Evolutionary conservation across 2,113 vertebrate genomes (phyloP), one percentile per base, ranked within the genome.

Genomic region (Tragulus kanchil): DNA sequence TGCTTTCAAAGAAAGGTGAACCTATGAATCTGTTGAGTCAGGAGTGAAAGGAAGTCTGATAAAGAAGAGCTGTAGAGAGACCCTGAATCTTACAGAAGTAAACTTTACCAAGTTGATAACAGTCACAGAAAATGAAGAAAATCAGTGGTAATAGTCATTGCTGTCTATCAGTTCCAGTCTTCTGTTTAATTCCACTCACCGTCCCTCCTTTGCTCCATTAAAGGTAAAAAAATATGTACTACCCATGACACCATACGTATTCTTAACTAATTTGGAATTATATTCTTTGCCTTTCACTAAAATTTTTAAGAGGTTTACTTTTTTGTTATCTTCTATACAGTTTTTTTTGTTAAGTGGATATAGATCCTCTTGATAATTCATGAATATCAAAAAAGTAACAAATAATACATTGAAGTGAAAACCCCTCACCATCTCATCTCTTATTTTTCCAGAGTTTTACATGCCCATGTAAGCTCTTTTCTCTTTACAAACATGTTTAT

Each of bases 1-100:
- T 91, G 25, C 31, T 88, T 96, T 94, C 67, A 90, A 85, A 86
- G 62, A 90, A 81, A n/a, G 86, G 54, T 54, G n/a, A 94, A 73
- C 9, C 13, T 42, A 69, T 13, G 17, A 86, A 54, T 45, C 28
- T 86, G 13, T 82, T 75, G 87, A 86, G 45, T 86, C 14, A 79
- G 79, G 54, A 85, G n/a, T 79, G 36, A 82, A 82, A 93, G 9
- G 26, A 93, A 58, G 54, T 56, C 56, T 94, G 73, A 73, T 90
- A 23, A 75, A 89, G 61, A 58, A 73, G 45, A 81, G 14, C 42
- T 50, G 5, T 58, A 73, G 73, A 73, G 86, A 83, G 59, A 78
- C 42, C 9, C 42, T 61, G 82, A 78, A 36, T 84, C 17, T 88
- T 77, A 82, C 13, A 52, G 79, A 86, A 82, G 64, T 64, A 86